Evolutionary conservation across 2,888 invertebrate genomes (phyloP), one percentile per base, ranked within the genome.

Genomic region (Oscheius onirici): DNA sequence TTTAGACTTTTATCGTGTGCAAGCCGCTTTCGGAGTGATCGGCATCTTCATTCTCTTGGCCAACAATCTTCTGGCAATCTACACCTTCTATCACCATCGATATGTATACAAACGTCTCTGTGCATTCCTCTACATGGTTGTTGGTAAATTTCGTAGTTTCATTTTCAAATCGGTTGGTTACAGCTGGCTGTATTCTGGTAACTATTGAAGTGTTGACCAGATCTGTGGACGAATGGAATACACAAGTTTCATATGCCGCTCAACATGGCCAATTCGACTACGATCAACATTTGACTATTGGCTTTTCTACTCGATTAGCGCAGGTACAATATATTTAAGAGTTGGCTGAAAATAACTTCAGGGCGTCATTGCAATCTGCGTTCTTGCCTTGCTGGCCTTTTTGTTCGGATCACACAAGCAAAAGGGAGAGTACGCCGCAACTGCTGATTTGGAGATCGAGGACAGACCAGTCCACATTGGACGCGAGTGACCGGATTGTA

Each of bases 391-490:
- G 20, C n/a, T 80, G 44, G 72, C 76, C 49, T 86, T 86, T 63
- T 71, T 77, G 5, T 63, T 76, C 26, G 83, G 79, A 26, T 84
- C 84, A 13, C 82, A 83, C 72, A 87, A 86, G 66, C 86, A 86
- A 68, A 86, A 80, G 66, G 86, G 85, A 17, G 83, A 80, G 15
- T 69, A 84, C 22, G 86, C 86, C 5, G 86, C 86, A 2, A 86
- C 86, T 13, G 80, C 81, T 3, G 86, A 87, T 49, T 76, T 86
- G 52, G 86, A 86, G 69, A 83, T 86, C 61, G 86, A 86, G 69
- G 86, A 86, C 55, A 51, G 84, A 44, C 80, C 82, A 28, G 75
- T 82, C 49, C 83, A 85, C 65, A 77, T 83, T 40, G 84, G 83
- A 70, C 78, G 85, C 8, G 40, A 24, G 10, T 60, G 41, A 44